Evolutionary conservation across 2,113 vertebrate genomes (phyloP).

Genomic region (Paratilapia polleni): DNA sequence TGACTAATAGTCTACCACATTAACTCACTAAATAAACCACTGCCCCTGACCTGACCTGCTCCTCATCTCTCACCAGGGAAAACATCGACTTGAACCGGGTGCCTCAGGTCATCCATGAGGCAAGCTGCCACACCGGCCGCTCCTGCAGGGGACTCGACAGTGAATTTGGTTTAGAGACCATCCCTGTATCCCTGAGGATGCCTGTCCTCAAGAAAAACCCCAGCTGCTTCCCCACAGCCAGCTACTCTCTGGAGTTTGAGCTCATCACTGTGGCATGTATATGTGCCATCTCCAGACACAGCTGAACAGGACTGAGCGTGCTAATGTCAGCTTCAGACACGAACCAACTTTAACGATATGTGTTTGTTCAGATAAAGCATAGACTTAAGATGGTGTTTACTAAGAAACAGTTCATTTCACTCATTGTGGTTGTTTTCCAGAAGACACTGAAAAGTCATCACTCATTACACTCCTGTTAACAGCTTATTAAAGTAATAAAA

Average conservation of each 20-base stretch:
- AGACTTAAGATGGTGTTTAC: neutral
- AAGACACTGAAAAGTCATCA: neutral
- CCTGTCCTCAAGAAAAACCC: conserved; percentile 79
- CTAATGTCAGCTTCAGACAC: neutral
- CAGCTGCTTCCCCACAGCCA: conserved; percentile 64
- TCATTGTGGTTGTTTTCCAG: conserved; percentile 9
- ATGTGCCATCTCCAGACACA: conserved; percentile 77
- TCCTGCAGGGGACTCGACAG: conserved; percentile 68
- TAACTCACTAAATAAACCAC: neutral
- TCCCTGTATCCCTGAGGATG: conserved; percentile 78
- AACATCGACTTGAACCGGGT: conserved; percentile 78
- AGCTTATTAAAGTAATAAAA: conserved; percentile 20
- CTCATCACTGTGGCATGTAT: conserved; percentile 80
- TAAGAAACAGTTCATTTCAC: neutral
- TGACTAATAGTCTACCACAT: too few relatives aligned
- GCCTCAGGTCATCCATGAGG: conserved; percentile 80
- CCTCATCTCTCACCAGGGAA: conserved; percentile 60
- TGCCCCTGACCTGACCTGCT: neutral
- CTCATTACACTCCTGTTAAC: conserved; percentile 1
- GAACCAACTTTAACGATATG: neutral
- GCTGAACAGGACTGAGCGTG: conserved; percentile 33
- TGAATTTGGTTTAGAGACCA: conserved; percentile 72
- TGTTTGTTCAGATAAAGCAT: neutral
- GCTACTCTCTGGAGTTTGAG: conserved; percentile 79
- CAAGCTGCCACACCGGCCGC: conserved; percentile 77